Evolutionary conservation across 2,888 invertebrate genomes (phyloP).

Genomic region (Panzeria rudis): DNA sequence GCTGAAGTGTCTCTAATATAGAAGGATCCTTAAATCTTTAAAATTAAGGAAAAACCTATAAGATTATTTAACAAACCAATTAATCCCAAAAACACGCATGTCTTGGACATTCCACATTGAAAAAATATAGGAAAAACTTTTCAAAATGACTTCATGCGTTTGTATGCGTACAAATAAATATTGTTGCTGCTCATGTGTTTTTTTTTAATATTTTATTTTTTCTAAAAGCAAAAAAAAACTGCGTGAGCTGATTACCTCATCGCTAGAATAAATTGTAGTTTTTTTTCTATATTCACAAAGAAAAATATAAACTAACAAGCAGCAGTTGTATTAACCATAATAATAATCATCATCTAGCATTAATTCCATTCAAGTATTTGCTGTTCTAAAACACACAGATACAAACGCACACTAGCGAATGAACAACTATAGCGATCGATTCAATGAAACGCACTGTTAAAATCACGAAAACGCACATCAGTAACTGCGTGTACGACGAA

Average conservation of each 20-base stretch:
- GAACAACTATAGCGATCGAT: background rate
- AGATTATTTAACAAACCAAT: background rate
- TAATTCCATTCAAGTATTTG: conserved; percentile 50
- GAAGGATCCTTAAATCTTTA: too few species aligned
- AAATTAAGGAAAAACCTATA: background rate
- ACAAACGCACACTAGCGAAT: conserved; percentile 5
- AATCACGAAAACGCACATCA: conserved; percentile 49
- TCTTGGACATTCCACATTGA: conserved; percentile 14
- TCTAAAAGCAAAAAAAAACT: conserved; percentile 53
- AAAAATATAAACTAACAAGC: conserved; percentile 35
- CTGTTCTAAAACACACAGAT: conserved; percentile 27
- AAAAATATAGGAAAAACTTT: conserved; percentile 11
- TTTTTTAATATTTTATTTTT: conserved; percentile 11
- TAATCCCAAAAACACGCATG: conserved; percentile 11
- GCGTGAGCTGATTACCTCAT: conserved; percentile 72
- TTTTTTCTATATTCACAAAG: conserved; percentile 26
- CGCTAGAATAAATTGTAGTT: conserved; percentile 51
- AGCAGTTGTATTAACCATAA: conserved; percentile 46
- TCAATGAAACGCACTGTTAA: conserved; percentile 63
- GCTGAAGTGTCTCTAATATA: too few species aligned
- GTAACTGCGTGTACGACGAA: conserved; percentile 50
- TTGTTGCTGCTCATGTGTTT: conserved; percentile 25
- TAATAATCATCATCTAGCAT: conserved; percentile 50
- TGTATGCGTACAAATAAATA: conserved; percentile 48
- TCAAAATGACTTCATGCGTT: conserved; percentile 60